These are phyloP conservation scores for Heliconius aoede DNA, from an alignment of 2,888 invertebrate genomes.

Conservation along the genomic window DNA sequence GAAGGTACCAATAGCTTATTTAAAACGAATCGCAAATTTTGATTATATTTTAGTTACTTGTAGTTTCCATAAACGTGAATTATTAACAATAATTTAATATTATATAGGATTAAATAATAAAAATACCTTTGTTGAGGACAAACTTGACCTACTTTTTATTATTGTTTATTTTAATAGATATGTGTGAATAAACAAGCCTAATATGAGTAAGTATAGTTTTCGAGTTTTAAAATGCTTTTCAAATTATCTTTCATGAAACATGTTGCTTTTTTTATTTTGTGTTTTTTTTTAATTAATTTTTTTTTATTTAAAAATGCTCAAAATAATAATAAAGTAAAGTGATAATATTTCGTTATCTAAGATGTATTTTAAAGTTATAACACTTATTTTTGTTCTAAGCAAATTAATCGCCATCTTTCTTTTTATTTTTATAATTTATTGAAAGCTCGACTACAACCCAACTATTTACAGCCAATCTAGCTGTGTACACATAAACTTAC, in stretches of 20 bases:
- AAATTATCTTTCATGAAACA: background rate
- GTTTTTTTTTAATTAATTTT: background rate
- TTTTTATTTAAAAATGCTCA: background rate
- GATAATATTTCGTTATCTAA: background rate
- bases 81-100: constrained; percentile 9
- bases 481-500: background rate
- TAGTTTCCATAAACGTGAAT: constrained; percentile 1
- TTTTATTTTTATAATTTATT: background rate
- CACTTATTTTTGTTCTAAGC: background rate
- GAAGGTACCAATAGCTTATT: constrained; percentile 68
- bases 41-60: constrained; percentile 20
- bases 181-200: constrained; percentile 10
- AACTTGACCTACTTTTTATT: constrained; percentile 27
- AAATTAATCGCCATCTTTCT: background rate
- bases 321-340: background rate
- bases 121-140: constrained; percentile 14
- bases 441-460: no score
- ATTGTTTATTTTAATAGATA: constrained; percentile 7
- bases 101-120: background rate
- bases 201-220: constrained; percentile 1
- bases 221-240: background rate
- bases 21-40: constrained; percentile 30
- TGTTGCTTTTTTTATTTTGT: background rate
- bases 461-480: background rate
- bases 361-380: background rate